Base-by-base conservation (phyloP, 53 echinoderm and acorn worm genomes). In the Arbacia lixula region DNA sequence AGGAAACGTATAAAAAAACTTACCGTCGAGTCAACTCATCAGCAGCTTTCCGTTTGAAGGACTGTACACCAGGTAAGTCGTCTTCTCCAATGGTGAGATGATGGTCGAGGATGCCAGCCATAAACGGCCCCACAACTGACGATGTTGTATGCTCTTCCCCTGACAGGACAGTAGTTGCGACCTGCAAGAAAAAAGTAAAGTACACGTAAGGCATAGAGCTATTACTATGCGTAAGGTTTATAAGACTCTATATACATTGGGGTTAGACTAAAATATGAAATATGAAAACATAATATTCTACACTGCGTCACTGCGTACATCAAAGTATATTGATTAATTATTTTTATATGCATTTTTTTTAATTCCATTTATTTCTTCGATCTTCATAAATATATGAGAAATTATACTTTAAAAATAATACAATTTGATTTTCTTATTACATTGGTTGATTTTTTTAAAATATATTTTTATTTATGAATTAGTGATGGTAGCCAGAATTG, bases 141-240 rank as follows among this genome's bases (percentile, higher is more conserved):
- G 60, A 21, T 43, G 76, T 56, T 34, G 77, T 63, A 40, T 65
- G 60, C 25, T 77, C 52, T 61, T 67, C 67, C 22, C 80, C 29
- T 52, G 87, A 87, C 46, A 87, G 63, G 8, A 87, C 87, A 41
- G 87, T 80, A 34, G 87, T 87, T 79, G 87, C 81, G 46, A 81
- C 81, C 79, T 87, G 68, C 11, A 62, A 40, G 32, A 57, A 73
- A 85, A 73, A 26, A 54, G 6, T 46, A n/a, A n/a, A n/a, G n/a
- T n/a, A n/a, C n/a, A n/a, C n/a, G n/a, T n/a, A n/a, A n/a, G n/a
- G n/a, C n/a, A n/a, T n/a, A n/a, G n/a, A n/a, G 46, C 14, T 10
- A 46, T 46, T 46, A 46, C 46, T 46, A 10, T 46, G 6, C 14
- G 6, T 10, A 46, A 46, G 14, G 46, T 10, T 46, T 46, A 14